These are phyloP conservation scores for Aphodius granarius DNA, from an alignment of 2,888 invertebrate species.

Conservation along the genomic window DNA sequence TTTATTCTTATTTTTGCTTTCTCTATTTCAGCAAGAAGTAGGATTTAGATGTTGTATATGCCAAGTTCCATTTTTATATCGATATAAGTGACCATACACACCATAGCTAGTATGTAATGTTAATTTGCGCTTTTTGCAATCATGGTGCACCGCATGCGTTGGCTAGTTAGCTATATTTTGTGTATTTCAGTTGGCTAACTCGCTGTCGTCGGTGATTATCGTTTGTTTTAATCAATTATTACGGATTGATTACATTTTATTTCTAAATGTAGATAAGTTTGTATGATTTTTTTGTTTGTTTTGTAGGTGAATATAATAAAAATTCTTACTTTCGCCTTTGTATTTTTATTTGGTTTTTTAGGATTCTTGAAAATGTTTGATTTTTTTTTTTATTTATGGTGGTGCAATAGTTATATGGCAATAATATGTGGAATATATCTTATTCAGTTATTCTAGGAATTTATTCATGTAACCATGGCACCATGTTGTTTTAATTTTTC, in stretches of 20 bases:
- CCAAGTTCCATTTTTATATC: constrained; percentile 12
- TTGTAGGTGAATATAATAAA: background rate
- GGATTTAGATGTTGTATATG: constrained; percentile 27
- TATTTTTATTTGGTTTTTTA: background rate
- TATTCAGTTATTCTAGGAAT: background rate
- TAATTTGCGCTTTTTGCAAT: background rate
- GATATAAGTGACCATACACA: background rate
- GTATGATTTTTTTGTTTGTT: background rate
- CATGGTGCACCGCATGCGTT: background rate
- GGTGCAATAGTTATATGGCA: background rate
- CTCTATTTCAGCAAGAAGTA: constrained; percentile 57
- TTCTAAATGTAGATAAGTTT: background rate
- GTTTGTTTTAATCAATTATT: background rate
- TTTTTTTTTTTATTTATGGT: background rate
- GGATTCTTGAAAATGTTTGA: background rate
- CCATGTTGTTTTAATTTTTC: background rate
- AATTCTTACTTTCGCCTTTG: background rate
- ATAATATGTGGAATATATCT: background rate
- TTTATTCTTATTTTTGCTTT: constrained; percentile 51
- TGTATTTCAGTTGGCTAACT: background rate
- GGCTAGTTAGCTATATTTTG: background rate
- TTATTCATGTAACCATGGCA: constrained; percentile 1
- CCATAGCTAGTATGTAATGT: background rate
- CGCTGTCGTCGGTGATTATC: background rate
- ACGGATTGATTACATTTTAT: background rate